Evolutionary conservation across 2,113 vertebrate species (phyloP), one percentile per base, ranked within the genome.

Genomic region (Neogale vison): DNA sequence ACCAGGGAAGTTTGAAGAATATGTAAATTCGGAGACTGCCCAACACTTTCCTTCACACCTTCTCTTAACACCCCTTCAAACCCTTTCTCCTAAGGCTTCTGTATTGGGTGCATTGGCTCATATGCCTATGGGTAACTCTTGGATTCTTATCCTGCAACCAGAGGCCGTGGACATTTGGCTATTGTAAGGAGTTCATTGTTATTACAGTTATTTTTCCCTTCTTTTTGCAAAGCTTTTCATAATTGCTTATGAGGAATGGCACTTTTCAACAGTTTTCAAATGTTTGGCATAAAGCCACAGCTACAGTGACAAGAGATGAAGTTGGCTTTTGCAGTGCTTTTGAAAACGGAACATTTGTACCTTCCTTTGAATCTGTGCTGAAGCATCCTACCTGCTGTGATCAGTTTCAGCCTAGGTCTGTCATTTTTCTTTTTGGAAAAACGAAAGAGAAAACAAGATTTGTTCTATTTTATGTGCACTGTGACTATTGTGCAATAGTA

Each of bases 301-400:
- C 88, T 88, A 65, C 76, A 89, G 86, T 81, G 94, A 95, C 81
- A 96, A 97, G 97, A 85, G 92, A 88, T 90, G 80, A 96, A 77
- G 88, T 72, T 97, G 87, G 94, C 93, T 90, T 96, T 93, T 96
- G 92, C 89, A 96, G 84, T 79, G 93, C 96, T 97, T 97, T 98
- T 97, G 95, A 92, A 95, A 96, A 94, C 57, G 85, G 95, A 97
- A 92, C 94, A 96, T 97, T 98, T 96, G 94, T 98, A 90, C 97
- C 93, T 97, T 95, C 45, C 85, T 96, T 97, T 98, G 89, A 97
- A 85, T 94, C 82, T 95, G 21, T 97, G 95, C 89, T 1, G 45
- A 97, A 79, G 94, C 42, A 57, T 88, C 80, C 74, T 98, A 93
- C 96, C 96, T 79, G 90, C 98, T 98, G 92, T 95, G 96, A 95